These are phyloP conservation scores for Charaxes varanes DNA, from an alignment of 1,140 invertebrate genomes.

Conservation along the genomic window DNA sequence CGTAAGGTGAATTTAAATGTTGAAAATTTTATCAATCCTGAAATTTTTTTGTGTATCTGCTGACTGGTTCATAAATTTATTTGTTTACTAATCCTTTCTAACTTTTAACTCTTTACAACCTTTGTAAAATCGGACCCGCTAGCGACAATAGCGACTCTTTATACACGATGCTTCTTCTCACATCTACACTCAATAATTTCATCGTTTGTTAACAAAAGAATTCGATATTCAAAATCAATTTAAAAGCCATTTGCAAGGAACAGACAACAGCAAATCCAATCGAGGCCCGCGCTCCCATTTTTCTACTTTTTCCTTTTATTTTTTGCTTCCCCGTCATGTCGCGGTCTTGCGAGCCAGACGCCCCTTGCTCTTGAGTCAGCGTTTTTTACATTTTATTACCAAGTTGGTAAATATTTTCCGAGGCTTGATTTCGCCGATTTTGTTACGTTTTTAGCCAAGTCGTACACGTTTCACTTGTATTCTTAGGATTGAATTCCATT, in stretches of 20 bases:
- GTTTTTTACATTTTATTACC: conserved; percentile 69
- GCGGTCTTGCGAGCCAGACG: conserved; percentile 66
- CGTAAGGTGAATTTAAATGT: too few species aligned
- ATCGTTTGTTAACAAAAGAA: conserved; percentile 46
- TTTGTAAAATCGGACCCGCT: too few species aligned
- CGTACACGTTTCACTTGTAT: conserved; percentile 61
- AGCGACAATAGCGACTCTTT: too few species aligned
- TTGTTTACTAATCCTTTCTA: too few species aligned
- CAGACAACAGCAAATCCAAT: conserved; percentile 71
- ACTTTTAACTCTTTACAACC: too few species aligned
- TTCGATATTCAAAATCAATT: conserved; percentile 70
- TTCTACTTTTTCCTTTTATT: conserved; percentile 50
- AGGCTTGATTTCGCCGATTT: conserved; percentile 49
- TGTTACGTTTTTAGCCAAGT: conserved; percentile 24
- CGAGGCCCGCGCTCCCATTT: conserved; percentile 57
- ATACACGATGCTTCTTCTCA: too few species aligned
- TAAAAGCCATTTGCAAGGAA: conserved; percentile 70
- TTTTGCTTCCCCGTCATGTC: conserved; percentile 60
- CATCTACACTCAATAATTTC: conserved; percentile 9
- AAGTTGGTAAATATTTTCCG: conserved; percentile 68
- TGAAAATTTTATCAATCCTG: too few species aligned
- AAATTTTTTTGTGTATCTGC: too few species aligned
- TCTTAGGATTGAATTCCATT: conserved; percentile 25
- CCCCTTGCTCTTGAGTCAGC: conserved; percentile 66
- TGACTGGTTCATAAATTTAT: too few species aligned